Conservation (phyloP, 2,113 vertebrate genomes). For the Baryphthengus martii region DNA sequence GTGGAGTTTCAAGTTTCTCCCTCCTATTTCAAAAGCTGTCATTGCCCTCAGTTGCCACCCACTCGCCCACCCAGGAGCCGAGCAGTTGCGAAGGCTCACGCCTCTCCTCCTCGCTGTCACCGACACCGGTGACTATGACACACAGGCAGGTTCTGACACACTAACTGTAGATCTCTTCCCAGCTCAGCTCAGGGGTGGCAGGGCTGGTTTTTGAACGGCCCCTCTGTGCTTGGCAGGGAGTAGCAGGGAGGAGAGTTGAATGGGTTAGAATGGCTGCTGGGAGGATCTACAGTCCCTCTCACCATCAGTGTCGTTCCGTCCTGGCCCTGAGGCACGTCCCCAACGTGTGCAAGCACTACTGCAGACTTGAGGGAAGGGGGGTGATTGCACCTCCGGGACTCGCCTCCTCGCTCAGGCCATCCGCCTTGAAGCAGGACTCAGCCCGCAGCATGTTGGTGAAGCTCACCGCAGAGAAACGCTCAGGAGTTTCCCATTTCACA, state of each 20-base stretch:
- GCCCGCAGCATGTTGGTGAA: neutral
- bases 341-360: fast-evolving
- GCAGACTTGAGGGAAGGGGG: neutral
- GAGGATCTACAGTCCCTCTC: neutral
- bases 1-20: neutral
- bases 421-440: neutral
- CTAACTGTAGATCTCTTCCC: neutral
- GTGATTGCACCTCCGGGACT: neutral
- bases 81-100: fast-evolving
- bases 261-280: neutral
- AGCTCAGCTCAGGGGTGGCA: neutral
- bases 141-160: fast-evolving
- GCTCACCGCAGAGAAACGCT: neutral
- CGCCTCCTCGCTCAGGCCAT: neutral
- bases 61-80: neutral
- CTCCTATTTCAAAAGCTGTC: neutral
- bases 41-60: neutral
- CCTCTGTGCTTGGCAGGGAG: neutral
- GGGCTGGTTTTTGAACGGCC: neutral
- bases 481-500: neutral
- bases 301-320: fast-evolving
- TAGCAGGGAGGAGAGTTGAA: neutral
- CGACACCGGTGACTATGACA: fast-evolving
- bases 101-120: neutral
- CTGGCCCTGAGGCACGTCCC: fast-evolving